Percentiles rank a stretch among this genome's conserved stretches.
phyloP scores from a whole-genome alignment of 1,140 invertebrate genomes.

The Conus ventricosus region DNA sequence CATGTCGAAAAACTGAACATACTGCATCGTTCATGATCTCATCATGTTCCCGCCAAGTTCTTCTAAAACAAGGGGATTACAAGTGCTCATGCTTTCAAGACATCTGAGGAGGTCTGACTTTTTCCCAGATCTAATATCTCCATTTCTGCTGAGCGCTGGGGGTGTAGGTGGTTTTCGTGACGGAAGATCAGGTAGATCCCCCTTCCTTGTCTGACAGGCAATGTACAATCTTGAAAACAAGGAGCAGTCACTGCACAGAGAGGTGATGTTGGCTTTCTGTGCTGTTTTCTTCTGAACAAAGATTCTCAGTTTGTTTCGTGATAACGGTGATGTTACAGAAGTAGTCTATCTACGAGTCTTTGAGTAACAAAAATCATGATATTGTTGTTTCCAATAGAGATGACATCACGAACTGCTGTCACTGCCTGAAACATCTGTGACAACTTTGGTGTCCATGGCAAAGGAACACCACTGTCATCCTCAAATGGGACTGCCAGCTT shows the following conservation, averaged over 20 bases:
- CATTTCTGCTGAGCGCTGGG: not conserved
- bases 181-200: not conserved
- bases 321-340: not conserved
- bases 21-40: not conserved
- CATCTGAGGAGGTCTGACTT: constrained; percentile 10
- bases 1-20: not conserved
- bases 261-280: not conserved
- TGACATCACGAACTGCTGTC: not conserved
- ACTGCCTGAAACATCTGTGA: not conserved
- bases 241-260: not conserved
- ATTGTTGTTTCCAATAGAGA: not conserved
- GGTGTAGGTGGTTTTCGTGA: not conserved
- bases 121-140: not conserved
- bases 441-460: not conserved
- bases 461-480: not conserved
- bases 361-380: not conserved
- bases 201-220: not conserved
- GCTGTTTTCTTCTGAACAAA: not conserved
- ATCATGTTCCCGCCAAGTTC: no score
- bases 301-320: not conserved
- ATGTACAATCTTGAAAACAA: not conserved
- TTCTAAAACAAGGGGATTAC: not conserved
- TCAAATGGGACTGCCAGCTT: not conserved
- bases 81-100: not conserved
- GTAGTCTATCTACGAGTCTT: not conserved